phyloP scores from a whole-genome alignment of 2,888 invertebrate species.

The Leptogaster cylindrica region DNA sequence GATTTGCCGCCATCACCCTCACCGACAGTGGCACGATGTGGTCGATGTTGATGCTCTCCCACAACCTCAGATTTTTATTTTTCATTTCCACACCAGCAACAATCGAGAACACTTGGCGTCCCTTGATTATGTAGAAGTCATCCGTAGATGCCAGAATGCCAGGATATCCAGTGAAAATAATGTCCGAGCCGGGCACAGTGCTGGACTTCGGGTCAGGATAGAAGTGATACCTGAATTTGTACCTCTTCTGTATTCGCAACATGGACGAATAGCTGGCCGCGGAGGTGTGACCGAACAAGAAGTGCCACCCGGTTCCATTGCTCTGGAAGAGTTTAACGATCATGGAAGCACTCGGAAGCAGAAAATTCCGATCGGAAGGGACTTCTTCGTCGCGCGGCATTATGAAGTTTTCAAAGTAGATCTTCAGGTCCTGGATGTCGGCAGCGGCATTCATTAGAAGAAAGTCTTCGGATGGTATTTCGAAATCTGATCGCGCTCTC shows the following conservation, averaged over 20 bases:
- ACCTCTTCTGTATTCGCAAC: slow-evolving; percentile 83
- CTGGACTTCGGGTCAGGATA: slow-evolving; percentile 63
- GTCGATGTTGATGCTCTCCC: slow-evolving; percentile 70
- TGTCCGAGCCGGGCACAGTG: slow-evolving; percentile 70
- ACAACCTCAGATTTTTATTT: slow-evolving; percentile 74
- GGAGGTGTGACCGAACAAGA: slow-evolving; percentile 81
- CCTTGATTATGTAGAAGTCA: slow-evolving; percentile 77
- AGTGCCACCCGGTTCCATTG: slow-evolving; percentile 57
- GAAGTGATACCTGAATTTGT: slow-evolving; percentile 77
- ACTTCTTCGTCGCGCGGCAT: slow-evolving; percentile 62
- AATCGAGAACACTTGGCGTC: slow-evolving; percentile 66
- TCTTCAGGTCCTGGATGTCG: slow-evolving; percentile 71
- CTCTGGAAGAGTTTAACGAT: slow-evolving; percentile 50
- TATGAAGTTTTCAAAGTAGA: slow-evolving; percentile 60
- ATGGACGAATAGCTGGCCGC: slow-evolving; percentile 82
- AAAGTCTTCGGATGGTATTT: slow-evolving; percentile 70
- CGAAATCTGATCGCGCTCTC: slow-evolving; percentile 68
- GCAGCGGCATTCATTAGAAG: slow-evolving; percentile 77
- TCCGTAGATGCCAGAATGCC: slow-evolving; percentile 82
- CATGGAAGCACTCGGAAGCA: slow-evolving; percentile 57
- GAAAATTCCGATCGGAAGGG: slow-evolving; percentile 58
- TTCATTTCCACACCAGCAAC: slow-evolving; percentile 80
- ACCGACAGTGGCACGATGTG: slow-evolving; percentile 69
- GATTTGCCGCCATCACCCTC: slow-evolving; percentile 82
- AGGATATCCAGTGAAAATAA: slow-evolving; percentile 84